Conservation (phyloP, 2,797 vertebrate genomes). For the Sphenodon punctatus region DNA sequence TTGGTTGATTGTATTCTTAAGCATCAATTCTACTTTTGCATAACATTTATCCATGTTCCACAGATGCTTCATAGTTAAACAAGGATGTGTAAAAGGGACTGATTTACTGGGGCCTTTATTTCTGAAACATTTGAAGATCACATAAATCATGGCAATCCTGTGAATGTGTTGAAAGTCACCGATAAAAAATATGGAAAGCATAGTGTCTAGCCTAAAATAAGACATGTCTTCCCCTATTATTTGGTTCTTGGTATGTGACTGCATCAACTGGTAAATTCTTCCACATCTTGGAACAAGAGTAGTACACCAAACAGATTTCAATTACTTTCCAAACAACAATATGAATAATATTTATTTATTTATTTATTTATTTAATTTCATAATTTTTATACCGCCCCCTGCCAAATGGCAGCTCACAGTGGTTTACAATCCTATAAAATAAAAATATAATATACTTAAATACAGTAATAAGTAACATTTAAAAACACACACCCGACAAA, state of each 20-base stretch:
- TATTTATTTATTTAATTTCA: no score
- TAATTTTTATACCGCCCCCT: no score
- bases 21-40: conserved; percentile 45
- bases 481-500: no score
- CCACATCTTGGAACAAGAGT: not conserved
- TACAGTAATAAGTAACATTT: no score
- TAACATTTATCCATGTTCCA: conserved; percentile 31
- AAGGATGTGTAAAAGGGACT: conserved; percentile 30
- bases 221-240: not conserved
- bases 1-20: conserved; percentile 55
- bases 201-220: not conserved
- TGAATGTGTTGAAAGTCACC: not conserved
- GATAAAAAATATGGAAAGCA: not conserved
- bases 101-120: not conserved
- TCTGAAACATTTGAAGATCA: not conserved
- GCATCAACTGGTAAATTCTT: not conserved
- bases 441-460: no score
- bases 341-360: no score
- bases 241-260: not conserved
- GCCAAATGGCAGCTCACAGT: no score
- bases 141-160: not conserved
- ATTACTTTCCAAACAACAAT: not conserved
- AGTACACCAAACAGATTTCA: not conserved
- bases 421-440: no score
- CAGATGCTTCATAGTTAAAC: conserved; percentile 36